Evolutionary conservation across 2,888 invertebrate genomes (phyloP).

Genomic region (Hoplodrina ambigua): DNA sequence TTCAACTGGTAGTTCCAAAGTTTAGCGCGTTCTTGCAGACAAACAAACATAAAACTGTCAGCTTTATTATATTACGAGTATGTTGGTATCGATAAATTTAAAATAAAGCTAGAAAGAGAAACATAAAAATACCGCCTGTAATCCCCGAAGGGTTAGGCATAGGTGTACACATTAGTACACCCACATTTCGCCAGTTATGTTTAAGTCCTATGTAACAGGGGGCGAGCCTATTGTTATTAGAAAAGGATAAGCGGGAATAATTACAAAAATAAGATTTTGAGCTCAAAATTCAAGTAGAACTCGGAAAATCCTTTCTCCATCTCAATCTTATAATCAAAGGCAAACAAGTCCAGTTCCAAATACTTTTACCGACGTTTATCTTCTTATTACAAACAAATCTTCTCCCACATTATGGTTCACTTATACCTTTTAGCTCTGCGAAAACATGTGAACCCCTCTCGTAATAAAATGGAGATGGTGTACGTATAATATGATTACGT

Average conservation of each 20-base stretch:
- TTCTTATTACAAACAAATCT: constrained; percentile 17
- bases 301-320: not conserved
- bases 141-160: too few species aligned
- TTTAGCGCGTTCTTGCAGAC: too few species aligned
- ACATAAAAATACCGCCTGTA: too few species aligned
- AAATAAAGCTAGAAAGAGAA: too few species aligned
- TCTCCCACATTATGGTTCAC: constrained; percentile 5
- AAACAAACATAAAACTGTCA: too few species aligned
- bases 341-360: constrained; percentile 4
- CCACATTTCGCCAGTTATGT: too few species aligned
- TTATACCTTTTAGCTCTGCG: constrained; percentile 8
- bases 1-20: too few species aligned
- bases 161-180: too few species aligned
- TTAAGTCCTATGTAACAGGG: too few species aligned
- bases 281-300: not conserved
- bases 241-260: not conserved
- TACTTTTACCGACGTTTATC: not conserved
- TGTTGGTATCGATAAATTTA: too few species aligned
- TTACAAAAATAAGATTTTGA: not conserved
- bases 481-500: constrained; percentile 16
- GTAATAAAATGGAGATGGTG: constrained; percentile 24
- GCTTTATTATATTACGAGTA: too few species aligned
- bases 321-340: not conserved
- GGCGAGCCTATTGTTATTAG: too few species aligned
- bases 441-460: constrained; percentile 13